A percentile compares a stretch with the other conserved stretches of the same genome.
Conservation (phyloP, 2,797 vertebrate genomes). For the Darevskia nairensis region DNA sequence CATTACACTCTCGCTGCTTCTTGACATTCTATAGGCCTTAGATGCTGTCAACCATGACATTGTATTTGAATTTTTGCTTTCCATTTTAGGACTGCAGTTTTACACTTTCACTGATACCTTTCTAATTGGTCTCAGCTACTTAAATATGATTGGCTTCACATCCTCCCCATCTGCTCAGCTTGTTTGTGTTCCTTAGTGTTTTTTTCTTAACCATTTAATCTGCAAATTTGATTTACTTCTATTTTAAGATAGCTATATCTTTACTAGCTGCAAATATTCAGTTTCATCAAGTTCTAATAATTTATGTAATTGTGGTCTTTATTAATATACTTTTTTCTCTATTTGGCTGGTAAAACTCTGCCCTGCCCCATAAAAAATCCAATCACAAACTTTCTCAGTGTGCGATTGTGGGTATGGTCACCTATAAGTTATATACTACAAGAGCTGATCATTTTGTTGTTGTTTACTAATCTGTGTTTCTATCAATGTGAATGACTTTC, state of each 20-base stretch:
- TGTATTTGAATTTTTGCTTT: conserved; percentile 52
- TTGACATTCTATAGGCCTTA: conserved; percentile 45
- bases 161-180: conserved; percentile 39
- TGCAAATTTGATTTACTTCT: conserved; percentile 36
- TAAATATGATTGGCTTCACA: conserved; percentile 53
- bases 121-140: conserved; percentile 57
- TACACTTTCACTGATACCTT: conserved; percentile 40
- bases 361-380: neutral
- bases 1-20: conserved; percentile 39
- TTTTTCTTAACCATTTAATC: conserved; percentile 54
- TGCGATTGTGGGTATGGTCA: too few species aligned
- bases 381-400: neutral
- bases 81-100: conserved; percentile 33
- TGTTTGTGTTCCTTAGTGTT: conserved; percentile 27
- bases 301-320: neutral
- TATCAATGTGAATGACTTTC: neutral
- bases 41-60: conserved; percentile 17
- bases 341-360: neutral
- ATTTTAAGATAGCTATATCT: conserved; percentile 36
- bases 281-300: neutral
- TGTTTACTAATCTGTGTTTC: neutral
- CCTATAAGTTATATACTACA: neutral
- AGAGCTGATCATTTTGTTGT: neutral
- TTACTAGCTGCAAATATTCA: neutral
- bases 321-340: neutral